Evolutionary conservation across 2,888 invertebrate genomes (phyloP).

Genomic region (Noctua fimbriata): DNA sequence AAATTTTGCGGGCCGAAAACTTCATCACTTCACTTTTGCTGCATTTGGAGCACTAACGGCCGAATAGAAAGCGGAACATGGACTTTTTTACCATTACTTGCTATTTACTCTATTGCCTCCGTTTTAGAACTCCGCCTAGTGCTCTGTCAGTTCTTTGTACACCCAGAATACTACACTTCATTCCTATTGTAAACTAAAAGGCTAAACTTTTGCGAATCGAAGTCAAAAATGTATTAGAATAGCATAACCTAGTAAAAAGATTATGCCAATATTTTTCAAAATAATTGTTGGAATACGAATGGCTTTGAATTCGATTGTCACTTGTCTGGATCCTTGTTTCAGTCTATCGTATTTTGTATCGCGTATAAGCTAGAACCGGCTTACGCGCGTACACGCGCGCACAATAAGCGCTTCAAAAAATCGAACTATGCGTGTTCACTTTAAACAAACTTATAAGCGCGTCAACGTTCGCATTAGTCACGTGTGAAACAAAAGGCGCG

Average conservation of each 20-base stretch:
- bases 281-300: neutral
- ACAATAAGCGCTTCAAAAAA: neutral
- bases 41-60: neutral
- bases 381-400: neutral
- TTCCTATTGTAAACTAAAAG: neutral
- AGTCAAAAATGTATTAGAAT: neutral
- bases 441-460: neutral
- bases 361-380: accelerated
- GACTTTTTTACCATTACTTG: neutral
- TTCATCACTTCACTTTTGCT: neutral
- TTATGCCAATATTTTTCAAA: neutral
- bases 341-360: neutral
- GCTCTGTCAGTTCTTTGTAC: neutral
- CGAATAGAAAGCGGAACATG: neutral
- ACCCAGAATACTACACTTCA: neutral
- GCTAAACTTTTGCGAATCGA: neutral
- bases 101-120: neutral
- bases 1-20: neutral
- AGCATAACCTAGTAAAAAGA: accelerated
- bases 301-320: neutral
- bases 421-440: too few relatives aligned
- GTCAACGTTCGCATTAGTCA: neutral
- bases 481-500: neutral
- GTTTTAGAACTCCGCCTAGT: neutral
- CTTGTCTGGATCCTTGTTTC: neutral